Percentiles rank a stretch among this genome's conserved stretches.
Conservation (phyloP, 2,113 vertebrate genomes). For the Orientallactaga bullata region DNA sequence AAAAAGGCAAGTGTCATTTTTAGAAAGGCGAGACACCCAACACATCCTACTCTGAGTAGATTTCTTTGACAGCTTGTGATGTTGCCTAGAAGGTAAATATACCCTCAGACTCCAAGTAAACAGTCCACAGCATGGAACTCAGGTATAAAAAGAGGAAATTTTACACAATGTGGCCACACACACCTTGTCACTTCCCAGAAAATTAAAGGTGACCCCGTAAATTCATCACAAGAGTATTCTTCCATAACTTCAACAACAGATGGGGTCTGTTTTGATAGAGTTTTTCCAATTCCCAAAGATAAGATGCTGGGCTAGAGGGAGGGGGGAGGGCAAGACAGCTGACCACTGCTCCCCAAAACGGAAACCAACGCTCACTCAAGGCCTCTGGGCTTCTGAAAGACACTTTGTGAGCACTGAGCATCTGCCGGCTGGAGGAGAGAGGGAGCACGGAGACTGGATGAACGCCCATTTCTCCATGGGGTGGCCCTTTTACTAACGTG, state of each 20-base stretch:
- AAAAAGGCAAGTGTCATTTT: slow-evolving; percentile 77
- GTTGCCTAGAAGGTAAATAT: slow-evolving; percentile 80
- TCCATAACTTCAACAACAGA: slow-evolving; percentile 77
- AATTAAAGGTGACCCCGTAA: slow-evolving; percentile 83
- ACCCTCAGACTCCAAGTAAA: slow-evolving; percentile 83
- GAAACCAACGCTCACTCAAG: not conserved
- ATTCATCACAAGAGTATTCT: slow-evolving; percentile 79
- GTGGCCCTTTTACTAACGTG: not conserved
- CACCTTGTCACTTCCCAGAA: slow-evolving; percentile 84
- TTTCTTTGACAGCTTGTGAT: slow-evolving; percentile 80
- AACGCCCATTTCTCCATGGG: not conserved
- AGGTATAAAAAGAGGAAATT: slow-evolving; percentile 84
- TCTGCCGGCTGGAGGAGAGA: not conserved
- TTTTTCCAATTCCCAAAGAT: slow-evolving; percentile 60
- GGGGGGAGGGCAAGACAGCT: fast-evolving
- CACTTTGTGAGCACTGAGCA: slow-evolving; percentile 3
- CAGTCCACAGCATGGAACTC: slow-evolving; percentile 76
- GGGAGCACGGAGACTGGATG: not conserved
- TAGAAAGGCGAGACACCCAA: slow-evolving; percentile 81
- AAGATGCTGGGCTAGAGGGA: not conserved
- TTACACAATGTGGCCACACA: slow-evolving; percentile 82
- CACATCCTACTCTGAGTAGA: slow-evolving; percentile 79
- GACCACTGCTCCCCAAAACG: slow-evolving; percentile 16
- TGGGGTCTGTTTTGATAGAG: slow-evolving; percentile 68
- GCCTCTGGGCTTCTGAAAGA: slow-evolving; percentile 35